A percentile compares a stretch with the other conserved stretches of the same genome.
phyloP scores from a whole-genome alignment of 2,888 invertebrate genomes.

The Hirtodrosophila duncani region DNA sequence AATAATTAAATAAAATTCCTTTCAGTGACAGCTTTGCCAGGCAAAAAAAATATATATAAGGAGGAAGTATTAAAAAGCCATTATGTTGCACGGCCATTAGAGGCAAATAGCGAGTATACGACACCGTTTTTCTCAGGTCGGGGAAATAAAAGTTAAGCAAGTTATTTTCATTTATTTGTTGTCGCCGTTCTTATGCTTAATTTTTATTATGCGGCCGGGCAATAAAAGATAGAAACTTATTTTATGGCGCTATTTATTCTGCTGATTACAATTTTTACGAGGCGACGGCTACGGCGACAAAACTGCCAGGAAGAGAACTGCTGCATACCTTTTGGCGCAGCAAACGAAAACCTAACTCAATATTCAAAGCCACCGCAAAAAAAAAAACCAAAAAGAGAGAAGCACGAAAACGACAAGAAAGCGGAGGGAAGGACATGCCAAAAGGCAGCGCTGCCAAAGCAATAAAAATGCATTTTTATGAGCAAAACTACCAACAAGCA shows the following conservation, averaged over 20 bases:
- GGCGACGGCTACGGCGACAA: constrained; percentile 44
- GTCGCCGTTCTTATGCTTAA: constrained; percentile 42
- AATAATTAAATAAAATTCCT: constrained; percentile 53
- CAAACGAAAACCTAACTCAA: constrained; percentile 60
- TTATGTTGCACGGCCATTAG: constrained; percentile 45
- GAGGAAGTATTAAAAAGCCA: constrained; percentile 47
- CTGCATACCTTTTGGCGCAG: constrained; percentile 45
- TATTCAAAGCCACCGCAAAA: constrained; percentile 55
- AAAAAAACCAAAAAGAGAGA: not conserved
- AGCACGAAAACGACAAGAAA: not conserved
- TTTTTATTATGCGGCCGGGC: constrained; percentile 54
- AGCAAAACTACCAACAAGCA: constrained; percentile 72
- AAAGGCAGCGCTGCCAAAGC: constrained; percentile 54
- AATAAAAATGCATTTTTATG: constrained; percentile 73
- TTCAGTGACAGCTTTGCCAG: constrained; percentile 11
- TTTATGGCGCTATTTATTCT: constrained; percentile 72
- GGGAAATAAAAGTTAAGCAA: constrained; percentile 55
- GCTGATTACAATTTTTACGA: constrained; percentile 71
- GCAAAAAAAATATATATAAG: constrained; percentile 8
- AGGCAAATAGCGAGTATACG: constrained; percentile 60
- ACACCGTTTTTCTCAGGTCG: constrained; percentile 27
- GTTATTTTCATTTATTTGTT: constrained; percentile 47
- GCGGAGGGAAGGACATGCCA: constrained; percentile 5
- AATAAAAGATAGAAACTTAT: constrained; percentile 71
- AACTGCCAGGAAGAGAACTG: constrained; percentile 13